These are phyloP conservation scores for Cassiopea andromeda DNA, from an alignment of 30 jellyfish, hydroid and myxozoan species.

Conservation along the genomic window DNA sequence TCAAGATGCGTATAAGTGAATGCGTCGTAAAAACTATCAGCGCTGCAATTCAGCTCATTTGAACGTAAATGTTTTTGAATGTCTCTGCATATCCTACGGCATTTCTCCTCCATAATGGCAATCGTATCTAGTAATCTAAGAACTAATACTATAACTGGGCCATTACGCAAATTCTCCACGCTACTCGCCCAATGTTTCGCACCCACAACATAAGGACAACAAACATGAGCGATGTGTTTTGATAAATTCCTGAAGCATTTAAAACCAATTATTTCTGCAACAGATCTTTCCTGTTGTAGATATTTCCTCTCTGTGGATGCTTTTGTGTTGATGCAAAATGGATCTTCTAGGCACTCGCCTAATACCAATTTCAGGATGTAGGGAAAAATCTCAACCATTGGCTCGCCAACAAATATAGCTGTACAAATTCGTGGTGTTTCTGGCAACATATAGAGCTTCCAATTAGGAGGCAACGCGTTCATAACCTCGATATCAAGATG, in stretches of 20 bases:
- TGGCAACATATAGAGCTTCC: conserved; percentile 7
- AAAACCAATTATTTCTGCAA: conserved; percentile 54
- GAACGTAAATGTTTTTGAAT: conserved; percentile 17
- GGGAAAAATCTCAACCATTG: conserved; percentile 56
- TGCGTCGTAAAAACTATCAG: conserved; percentile 54
- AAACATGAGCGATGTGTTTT: conserved; percentile 47
- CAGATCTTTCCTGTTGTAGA: conserved; percentile 53
- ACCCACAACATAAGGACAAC: conserved; percentile 53
- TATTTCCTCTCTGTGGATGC: conserved; percentile 31
- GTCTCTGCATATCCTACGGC: conserved; percentile 14
- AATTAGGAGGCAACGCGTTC: conserved; percentile 35
- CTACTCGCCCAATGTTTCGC: conserved; percentile 23
- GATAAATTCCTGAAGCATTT: conserved; percentile 26
- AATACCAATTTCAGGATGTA: conserved; percentile 21
- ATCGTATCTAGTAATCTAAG: conserved; percentile 19
- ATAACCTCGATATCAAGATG: conserved; percentile 56
- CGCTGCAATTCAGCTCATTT: conserved; percentile 33
- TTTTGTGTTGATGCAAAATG: conserved; percentile 21
- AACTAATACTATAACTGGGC: conserved; percentile 66
- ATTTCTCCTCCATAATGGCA: conserved; percentile 1
- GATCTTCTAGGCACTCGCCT: conserved; percentile 55
- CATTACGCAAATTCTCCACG: conserved; percentile 19
- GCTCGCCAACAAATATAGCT: conserved; percentile 44
- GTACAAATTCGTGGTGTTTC: conserved; percentile 45
- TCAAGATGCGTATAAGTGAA: conserved; percentile 43